Conservation (phyloP, 2,113 vertebrate genomes). For the Ceratotherium simum region DNA sequence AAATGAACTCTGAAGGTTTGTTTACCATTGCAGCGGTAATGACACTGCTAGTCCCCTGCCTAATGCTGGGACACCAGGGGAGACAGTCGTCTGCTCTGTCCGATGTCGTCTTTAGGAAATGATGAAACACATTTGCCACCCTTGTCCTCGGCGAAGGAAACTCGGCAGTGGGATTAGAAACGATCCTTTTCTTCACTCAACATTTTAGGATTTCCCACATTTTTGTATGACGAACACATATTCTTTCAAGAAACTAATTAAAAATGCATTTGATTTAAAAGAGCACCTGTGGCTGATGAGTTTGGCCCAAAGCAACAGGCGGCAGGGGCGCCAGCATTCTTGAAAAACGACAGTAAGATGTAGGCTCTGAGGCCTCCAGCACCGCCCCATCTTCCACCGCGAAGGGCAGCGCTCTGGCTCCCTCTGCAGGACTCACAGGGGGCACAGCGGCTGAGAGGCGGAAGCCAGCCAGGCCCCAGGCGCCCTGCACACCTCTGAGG, state of each 20-base stretch:
- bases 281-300: fast-evolving
- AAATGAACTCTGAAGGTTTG: fast-evolving
- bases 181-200: background rate
- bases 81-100: background rate
- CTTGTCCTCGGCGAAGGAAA: background rate
- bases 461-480: background rate
- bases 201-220: background rate
- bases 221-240: background rate
- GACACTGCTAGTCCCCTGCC: background rate
- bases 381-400: fast-evolving
- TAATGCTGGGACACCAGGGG: fast-evolving
- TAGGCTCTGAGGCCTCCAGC: fast-evolving
- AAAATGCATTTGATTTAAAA: background rate
- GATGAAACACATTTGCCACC: background rate
- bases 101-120: fast-evolving
- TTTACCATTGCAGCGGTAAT: too few relatives aligned
- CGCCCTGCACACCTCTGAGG: background rate
- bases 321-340: background rate
- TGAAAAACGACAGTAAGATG: fast-evolving
- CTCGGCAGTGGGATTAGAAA: background rate
- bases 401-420: background rate
- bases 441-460: background rate
- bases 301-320: fast-evolving
- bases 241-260: background rate
- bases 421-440: background rate